phyloP scores from a whole-genome alignment of 2,888 invertebrate genomes.

The Tethea ocularis region DNA sequence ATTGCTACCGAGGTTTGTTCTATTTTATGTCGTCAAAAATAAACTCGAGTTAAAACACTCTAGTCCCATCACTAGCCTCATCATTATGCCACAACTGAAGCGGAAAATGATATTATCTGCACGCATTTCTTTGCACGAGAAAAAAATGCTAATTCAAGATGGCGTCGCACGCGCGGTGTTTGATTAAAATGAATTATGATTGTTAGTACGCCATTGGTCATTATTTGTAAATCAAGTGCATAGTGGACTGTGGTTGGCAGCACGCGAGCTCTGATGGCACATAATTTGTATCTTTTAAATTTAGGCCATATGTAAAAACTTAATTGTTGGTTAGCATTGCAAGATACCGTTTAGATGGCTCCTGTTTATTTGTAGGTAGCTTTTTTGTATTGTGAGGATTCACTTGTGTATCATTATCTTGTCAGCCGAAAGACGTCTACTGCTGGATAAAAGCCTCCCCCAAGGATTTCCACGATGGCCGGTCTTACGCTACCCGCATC shows the following conservation, averaged over 20 bases:
- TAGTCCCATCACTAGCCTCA: constrained; percentile 14
- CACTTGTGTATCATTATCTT: no score
- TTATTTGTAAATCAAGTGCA: constrained; percentile 78
- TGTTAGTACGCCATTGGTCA: constrained; percentile 63
- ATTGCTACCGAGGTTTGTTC: no score
- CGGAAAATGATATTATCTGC: constrained; percentile 70
- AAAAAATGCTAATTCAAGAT: constrained; percentile 32
- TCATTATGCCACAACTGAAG: constrained; percentile 53
- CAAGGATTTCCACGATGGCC: no score
- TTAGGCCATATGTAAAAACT: background rate
- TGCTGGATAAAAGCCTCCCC: no score
- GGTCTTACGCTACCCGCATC: no score
- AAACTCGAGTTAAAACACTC: background rate
- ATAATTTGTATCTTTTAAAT: constrained; percentile 16
- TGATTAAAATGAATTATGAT: constrained; percentile 70
- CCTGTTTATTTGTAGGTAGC: no score
- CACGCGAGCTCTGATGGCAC: constrained; percentile 49
- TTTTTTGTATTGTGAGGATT: no score
- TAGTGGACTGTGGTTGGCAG: constrained; percentile 44
- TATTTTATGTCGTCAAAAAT: background rate
- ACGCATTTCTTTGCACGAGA: constrained; percentile 60
- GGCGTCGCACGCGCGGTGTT: constrained; percentile 47
- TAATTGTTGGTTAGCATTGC: background rate
- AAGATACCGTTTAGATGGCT: background rate
- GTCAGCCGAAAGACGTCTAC: no score